Percentiles rank a stretch among this genome's conserved stretches.
Evolutionary conservation across 2,797 vertebrate species (phyloP).

Genomic region (Nannoperca obscura): DNA sequence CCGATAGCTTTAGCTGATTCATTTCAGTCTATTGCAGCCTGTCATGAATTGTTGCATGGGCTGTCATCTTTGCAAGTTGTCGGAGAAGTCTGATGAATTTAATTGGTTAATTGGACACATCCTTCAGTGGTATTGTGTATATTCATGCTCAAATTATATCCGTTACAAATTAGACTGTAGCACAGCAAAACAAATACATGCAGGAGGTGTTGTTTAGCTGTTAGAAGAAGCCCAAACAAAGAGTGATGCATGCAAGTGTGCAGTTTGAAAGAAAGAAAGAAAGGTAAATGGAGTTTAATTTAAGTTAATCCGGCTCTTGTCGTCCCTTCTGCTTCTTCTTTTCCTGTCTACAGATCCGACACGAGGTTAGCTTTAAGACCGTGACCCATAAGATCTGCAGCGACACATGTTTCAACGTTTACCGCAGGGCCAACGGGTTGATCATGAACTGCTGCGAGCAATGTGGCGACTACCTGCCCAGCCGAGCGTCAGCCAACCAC

Average conservation of each 20-base stretch:
- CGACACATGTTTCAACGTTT: slow-evolving; percentile 97
- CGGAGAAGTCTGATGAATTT: neutral
- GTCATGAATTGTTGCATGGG: neutral
- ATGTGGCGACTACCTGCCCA: slow-evolving; percentile 97
- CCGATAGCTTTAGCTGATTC: neutral
- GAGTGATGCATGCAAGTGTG: neutral
- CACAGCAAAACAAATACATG: neutral
- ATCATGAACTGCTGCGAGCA: slow-evolving; percentile 99
- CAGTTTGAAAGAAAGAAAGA: neutral
- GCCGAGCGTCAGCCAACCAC: slow-evolving; percentile 95
- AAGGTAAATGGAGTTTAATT: neutral
- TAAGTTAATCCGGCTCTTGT: neutral
- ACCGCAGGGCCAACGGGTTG: slow-evolving; percentile 97
- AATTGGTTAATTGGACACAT: neutral
- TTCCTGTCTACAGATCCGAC: slow-evolving; percentile 90
- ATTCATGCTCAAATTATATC: neutral
- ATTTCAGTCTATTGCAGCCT: neutral
- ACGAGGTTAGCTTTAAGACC: slow-evolving; percentile 99
- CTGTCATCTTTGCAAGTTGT: neutral
- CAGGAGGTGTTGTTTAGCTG: neutral
- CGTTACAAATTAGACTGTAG: too few species aligned
- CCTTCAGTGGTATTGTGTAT: neutral
- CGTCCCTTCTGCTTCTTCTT: neutral
- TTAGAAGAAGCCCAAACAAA: neutral
- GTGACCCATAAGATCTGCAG: slow-evolving; percentile 99